Evolutionary conservation across 2,113 vertebrate genomes (phyloP).

Genomic region (Stigmatopora argus): DNA sequence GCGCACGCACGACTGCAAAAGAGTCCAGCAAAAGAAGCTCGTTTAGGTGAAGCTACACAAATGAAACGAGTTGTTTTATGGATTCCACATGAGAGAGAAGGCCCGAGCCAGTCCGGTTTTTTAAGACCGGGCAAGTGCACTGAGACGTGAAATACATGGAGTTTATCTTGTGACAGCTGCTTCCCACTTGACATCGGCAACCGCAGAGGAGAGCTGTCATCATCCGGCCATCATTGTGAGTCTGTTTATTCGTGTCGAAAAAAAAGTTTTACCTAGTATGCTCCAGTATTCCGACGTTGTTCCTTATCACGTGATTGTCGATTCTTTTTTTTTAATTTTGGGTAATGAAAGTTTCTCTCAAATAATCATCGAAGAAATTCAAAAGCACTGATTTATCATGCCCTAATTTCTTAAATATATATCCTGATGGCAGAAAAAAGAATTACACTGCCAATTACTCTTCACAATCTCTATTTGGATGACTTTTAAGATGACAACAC

Average conservation of each 20-base stretch:
- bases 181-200: conserved; percentile 21
- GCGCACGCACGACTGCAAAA: not conserved
- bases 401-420: not conserved
- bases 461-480: not conserved
- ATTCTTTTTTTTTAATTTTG: not conserved
- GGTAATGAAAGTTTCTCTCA: too few species aligned
- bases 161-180: conserved; percentile 47
- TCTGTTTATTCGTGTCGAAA: not conserved
- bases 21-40: not conserved
- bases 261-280: not conserved
- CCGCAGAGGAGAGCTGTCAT: conserved; percentile 51
- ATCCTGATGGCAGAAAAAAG: not conserved
- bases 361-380: not conserved
- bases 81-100: not conserved
- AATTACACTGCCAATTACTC: not conserved
- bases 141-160: not conserved
- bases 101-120: not conserved
- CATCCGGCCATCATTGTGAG: conserved; percentile 37
- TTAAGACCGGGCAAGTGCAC: not conserved
- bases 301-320: not conserved
- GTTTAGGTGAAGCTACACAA: not conserved
- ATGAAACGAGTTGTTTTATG: not conserved
- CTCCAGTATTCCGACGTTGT: not conserved
- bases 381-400: not conserved
- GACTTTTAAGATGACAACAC: not conserved